phyloP scores from a whole-genome alignment of 1,140 invertebrate genomes.

The Pteromalus puparum region DNA sequence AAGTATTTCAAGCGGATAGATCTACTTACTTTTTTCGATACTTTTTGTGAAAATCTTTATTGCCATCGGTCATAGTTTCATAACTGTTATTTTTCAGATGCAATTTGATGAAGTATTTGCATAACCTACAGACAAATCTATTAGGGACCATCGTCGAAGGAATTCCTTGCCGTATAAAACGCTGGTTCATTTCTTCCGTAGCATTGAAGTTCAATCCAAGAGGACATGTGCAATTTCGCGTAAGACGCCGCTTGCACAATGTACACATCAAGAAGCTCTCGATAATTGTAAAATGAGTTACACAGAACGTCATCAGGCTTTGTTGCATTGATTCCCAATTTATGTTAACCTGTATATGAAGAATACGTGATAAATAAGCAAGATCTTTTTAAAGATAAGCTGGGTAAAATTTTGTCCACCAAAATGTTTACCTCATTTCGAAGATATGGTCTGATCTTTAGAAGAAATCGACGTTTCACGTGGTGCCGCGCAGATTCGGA shows the following conservation, averaged over 20 bases:
- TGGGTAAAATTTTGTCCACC: not conserved
- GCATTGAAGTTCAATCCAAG: constrained; percentile 74
- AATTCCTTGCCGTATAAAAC: constrained; percentile 80
- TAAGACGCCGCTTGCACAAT: constrained; percentile 83
- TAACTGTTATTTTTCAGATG: constrained; percentile 78
- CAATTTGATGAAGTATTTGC: constrained; percentile 84
- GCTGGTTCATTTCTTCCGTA: constrained; percentile 81
- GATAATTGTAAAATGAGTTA: constrained; percentile 76
- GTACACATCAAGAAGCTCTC: constrained; percentile 84
- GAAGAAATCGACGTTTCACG: constrained; percentile 85
- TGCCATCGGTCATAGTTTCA: constrained; percentile 75
- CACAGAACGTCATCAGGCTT: constrained; percentile 74
- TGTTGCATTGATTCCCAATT: constrained; percentile 73
- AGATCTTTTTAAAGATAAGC: constrained; percentile 13
- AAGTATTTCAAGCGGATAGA: constrained; percentile 32
- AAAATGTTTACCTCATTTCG: constrained; percentile 79
- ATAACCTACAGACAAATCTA: constrained; percentile 84
- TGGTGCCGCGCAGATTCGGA: constrained; percentile 80
- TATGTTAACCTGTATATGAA: constrained; percentile 65
- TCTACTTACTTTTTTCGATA: constrained; percentile 81
- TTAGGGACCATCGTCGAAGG: constrained; percentile 74
- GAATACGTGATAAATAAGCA: constrained; percentile 1
- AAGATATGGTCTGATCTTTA: constrained; percentile 83
- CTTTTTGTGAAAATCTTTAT: constrained; percentile 79
- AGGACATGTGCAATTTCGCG: constrained; percentile 83